Evolutionary conservation across 2,113 vertebrate species (phyloP).

Genomic region (Holacanthus passer): DNA sequence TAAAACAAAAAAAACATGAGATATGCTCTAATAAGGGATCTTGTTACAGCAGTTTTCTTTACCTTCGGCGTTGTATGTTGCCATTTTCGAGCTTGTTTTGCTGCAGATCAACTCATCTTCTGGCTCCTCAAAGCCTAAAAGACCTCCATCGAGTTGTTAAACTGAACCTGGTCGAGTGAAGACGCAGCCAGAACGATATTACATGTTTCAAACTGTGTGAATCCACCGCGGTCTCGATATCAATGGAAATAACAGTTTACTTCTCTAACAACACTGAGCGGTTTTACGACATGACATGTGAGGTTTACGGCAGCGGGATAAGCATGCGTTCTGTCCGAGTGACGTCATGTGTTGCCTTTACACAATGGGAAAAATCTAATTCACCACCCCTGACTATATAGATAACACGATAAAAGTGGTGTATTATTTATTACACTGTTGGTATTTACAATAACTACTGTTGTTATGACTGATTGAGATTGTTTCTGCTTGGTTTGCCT

Average conservation of each 20-base stretch:
- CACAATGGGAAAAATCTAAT: not conserved
- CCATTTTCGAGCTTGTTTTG: constrained; percentile 74
- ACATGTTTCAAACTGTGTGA: not conserved
- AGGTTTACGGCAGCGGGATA: constrained; percentile 59
- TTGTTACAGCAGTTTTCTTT: constrained; percentile 21
- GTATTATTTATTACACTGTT: not conserved
- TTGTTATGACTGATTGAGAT: too few species aligned
- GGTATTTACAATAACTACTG: not conserved
- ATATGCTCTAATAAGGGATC: not conserved
- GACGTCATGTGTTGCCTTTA: constrained; percentile 55
- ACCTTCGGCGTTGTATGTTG: constrained; percentile 82
- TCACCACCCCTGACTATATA: too few species aligned
- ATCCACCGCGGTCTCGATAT: not conserved
- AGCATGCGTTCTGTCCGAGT: not conserved
- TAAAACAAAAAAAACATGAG: not conserved
- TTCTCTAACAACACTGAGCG: constrained; percentile 11
- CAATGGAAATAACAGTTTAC: constrained; percentile 14
- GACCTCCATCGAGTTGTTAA: not conserved
- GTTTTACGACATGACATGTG: constrained; percentile 49
- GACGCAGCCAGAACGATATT: not conserved
- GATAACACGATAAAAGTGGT: not conserved
- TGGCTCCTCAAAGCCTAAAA: not conserved
- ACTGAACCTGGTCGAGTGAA: not conserved
- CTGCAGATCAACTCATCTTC: constrained; percentile 59
- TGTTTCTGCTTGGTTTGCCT: not conserved